Percentiles rank a stretch among this genome's conserved stretches.
phyloP scores from a whole-genome alignment of 2,888 invertebrate species.

The Seira musarum region DNA sequence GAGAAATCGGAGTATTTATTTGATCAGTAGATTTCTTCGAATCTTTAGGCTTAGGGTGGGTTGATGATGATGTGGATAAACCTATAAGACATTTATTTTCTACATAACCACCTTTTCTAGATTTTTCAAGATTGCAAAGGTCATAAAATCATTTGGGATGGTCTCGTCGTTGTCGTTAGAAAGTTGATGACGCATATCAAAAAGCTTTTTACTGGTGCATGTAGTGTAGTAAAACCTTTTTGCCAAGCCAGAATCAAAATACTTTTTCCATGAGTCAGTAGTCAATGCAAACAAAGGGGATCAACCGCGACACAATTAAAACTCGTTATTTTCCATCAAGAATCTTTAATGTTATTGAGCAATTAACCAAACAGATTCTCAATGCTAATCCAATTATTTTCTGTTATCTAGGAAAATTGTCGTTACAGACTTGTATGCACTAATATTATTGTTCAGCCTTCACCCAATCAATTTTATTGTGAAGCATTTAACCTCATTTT shows the following conservation, averaged over 20 bases:
- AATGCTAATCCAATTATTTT: too few species aligned
- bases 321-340: not conserved
- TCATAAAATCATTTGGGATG: constrained; percentile 9
- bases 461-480: too few species aligned
- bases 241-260: not conserved
- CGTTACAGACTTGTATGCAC: not conserved
- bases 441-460: not conserved
- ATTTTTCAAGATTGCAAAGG: not conserved
- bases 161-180: not conserved
- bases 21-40: not conserved
- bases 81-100: not conserved
- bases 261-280: not conserved
- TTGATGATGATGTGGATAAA: not conserved
- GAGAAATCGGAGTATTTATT: not conserved
- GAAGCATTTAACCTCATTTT: constrained; percentile 14
- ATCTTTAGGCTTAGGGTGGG: constrained; percentile 5
- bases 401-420: not conserved
- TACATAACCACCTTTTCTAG: not conserved
- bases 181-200: constrained; percentile 14
- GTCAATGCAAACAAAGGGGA: not conserved
- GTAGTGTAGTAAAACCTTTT: not conserved
- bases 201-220: not conserved
- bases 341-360: not conserved
- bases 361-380: not conserved
- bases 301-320: not conserved